Evolutionary conservation across 2,113 vertebrate genomes (phyloP).

Genomic region (Cyrtonyx montezumae): DNA sequence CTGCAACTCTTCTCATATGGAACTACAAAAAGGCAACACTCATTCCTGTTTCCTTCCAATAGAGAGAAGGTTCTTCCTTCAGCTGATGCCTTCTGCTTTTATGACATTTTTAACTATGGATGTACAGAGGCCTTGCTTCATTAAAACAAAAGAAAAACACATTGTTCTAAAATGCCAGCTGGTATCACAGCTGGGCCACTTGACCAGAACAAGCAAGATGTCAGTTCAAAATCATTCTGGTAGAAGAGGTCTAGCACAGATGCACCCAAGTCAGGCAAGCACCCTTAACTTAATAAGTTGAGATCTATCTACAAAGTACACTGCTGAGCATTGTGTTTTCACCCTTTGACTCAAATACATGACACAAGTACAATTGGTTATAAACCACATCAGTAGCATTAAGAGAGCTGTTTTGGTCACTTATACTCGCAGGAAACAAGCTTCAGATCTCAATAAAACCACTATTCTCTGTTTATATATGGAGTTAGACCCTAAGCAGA

Average conservation of each 20-base stretch:
- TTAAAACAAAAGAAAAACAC: background rate
- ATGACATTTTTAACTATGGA: background rate
- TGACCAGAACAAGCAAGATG: background rate
- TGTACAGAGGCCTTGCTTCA: background rate
- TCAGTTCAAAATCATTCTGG: background rate
- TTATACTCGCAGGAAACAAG: background rate
- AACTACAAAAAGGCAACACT: background rate
- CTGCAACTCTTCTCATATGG: background rate
- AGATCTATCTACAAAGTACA: background rate
- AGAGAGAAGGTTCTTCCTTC: background rate
- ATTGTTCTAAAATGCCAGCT: background rate
- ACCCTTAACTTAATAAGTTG: background rate
- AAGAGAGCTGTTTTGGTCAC: background rate
- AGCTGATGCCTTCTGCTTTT: background rate
- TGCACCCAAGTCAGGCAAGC: background rate
- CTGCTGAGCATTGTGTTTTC: background rate
- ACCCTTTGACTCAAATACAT: background rate
- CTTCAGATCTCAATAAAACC: background rate
- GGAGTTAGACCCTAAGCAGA: background rate
- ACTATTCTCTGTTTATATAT: background rate
- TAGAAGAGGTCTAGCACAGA: background rate
- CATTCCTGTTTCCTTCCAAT: background rate
- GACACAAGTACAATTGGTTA: background rate
- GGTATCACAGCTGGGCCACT: background rate
- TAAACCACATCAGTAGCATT: background rate